Evolutionary conservation across 2,797 vertebrate genomes (phyloP), one percentile per base, ranked within the genome.

Genomic region (Pseudomugil tenellus): DNA sequence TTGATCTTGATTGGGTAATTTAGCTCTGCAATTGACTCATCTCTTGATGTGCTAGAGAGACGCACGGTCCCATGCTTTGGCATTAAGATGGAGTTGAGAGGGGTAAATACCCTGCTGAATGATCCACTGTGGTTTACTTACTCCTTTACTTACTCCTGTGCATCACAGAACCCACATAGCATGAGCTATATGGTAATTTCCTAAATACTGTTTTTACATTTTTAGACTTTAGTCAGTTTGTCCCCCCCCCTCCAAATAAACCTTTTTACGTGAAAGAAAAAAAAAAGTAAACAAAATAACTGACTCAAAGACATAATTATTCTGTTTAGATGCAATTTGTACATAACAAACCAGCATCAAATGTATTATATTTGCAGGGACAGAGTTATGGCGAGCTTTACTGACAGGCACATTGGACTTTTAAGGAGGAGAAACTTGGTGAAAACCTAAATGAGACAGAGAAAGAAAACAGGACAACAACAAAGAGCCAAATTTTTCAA

Each of bases 211-310:
- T 29, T 6, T 29, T 29, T 32, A 32, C 5, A 6, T 32, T 32
- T 4, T 32, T 32, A 32, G 1, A 9, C 9, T 32, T 32, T 31
- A n/a, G n/a, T 31, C 6, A 31, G 29, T 31, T 6, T 6, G 6
- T 31, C 6, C 29, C 3, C 6, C 6, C 6, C 6, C 6, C 29
- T 6, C 78, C 19, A 49, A 71, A 65, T 35, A 73, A 63, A 79
- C 31, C 49, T 54, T 37, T 39, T 63, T 6, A 56, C 59, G 31
- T 11, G 13, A 3, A 5, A 34, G 29, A 31, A 34, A 59, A 11
- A 49, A n/a, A n/a, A n/a, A n/a, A 11, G n/a, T 9, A 48, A 8
- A 21, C 78, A 62, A 13, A 41, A 37, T 19, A 29, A 46, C 43
- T 46, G 7, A 46, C 19, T 41, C 56, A 21, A 46, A 64, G 69